A percentile compares a stretch with the other conserved stretches of the same genome.
Evolutionary conservation across 2,113 vertebrate species (phyloP).

Genomic region (Halichoerus grypus): DNA sequence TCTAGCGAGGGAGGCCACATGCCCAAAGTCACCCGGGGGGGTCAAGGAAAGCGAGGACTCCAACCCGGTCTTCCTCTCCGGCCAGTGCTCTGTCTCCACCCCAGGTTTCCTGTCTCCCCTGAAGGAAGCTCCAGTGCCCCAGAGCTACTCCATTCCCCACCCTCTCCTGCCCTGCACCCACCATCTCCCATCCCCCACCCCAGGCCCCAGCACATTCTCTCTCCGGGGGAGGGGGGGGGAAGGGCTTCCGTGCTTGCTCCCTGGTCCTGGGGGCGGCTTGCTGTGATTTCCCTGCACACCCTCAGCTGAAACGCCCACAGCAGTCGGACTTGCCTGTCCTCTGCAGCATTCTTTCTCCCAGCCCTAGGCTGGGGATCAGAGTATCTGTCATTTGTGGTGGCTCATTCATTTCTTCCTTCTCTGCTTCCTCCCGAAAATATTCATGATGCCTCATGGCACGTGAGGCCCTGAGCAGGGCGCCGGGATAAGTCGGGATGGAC

Average conservation of each 20-base stretch:
- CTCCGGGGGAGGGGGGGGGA: neutral
- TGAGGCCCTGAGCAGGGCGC: neutral
- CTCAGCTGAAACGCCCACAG: neutral
- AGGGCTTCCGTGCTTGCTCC: neutral
- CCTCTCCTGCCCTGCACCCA: neutral
- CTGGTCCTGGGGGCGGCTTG: neutral
- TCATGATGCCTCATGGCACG: neutral
- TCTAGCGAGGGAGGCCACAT: neutral
- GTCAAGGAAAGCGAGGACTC: neutral
- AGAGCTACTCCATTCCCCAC: neutral
- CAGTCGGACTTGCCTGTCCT: neutral
- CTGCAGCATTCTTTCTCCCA: neutral
- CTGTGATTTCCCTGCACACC: no score
- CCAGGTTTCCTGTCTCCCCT: neutral
- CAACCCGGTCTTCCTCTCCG: neutral
- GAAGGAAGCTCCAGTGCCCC: neutral
- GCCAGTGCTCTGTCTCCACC: neutral
- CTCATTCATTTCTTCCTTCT: neutral
- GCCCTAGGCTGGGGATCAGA: neutral
- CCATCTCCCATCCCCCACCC: neutral
- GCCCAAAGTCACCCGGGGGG: neutral
- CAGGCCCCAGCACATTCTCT: neutral
- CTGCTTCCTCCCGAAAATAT: neutral
- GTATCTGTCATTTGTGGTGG: neutral
- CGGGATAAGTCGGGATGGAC: neutral